Conservation (phyloP, 35 echinoderm and acorn worm species). For the Ophioderma brevispina region DNA sequence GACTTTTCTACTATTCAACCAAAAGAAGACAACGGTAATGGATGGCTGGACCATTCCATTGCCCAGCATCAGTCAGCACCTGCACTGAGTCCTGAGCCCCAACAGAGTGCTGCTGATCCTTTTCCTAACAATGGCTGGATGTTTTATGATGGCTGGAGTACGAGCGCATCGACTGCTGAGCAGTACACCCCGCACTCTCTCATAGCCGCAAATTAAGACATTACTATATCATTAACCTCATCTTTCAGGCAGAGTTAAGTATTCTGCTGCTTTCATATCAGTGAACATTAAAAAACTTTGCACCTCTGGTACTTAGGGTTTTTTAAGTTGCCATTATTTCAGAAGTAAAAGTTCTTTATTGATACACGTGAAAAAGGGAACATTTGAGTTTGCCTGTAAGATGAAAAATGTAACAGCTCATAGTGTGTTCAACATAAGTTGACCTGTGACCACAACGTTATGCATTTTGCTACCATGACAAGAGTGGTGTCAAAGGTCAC, state of each 20-base stretch:
- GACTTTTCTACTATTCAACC: conserved; percentile 12
- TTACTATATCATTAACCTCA: neutral
- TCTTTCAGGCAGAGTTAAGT: neutral
- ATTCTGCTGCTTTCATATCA: neutral
- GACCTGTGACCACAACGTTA: neutral
- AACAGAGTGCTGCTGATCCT: neutral
- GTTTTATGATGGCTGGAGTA: conserved; percentile 38
- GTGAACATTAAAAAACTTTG: neutral
- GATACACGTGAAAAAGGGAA: neutral
- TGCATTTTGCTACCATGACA: neutral
- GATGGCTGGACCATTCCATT: conserved; percentile 16
- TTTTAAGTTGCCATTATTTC: neutral
- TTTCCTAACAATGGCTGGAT: conserved; percentile 34
- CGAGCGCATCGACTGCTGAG: conserved; percentile 29
- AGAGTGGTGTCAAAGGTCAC: conserved; percentile 3
- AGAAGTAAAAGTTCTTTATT: neutral
- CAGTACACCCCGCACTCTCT: conserved; percentile 54
- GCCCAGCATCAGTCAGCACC: conserved; percentile 12
- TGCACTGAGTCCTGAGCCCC: conserved; percentile 38
- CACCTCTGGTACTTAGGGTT: neutral
- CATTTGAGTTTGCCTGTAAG: neutral
- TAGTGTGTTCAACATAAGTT: neutral
- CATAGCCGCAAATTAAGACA: conserved; percentile 50
- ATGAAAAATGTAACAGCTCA: neutral
- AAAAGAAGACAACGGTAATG: conserved; percentile 14